Percentiles rank a stretch among this genome's conserved stretches.
Conservation (phyloP, 2,888 invertebrate genomes). For the Aspidapion aeneum region DNA sequence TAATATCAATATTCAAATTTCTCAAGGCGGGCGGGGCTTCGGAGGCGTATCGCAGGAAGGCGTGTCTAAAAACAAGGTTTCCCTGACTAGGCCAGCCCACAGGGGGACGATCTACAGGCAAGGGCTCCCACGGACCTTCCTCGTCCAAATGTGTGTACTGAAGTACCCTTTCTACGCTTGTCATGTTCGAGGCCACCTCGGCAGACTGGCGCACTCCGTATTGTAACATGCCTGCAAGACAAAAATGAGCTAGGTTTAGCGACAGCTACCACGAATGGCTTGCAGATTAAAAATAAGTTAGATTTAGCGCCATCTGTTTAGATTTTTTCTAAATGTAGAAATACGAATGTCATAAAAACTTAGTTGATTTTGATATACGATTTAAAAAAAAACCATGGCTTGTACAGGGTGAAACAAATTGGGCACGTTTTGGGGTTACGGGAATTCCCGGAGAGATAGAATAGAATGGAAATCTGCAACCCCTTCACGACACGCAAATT, state of each 20-base stretch:
- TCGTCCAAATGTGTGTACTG: slow-evolving; percentile 73
- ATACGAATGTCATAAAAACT: too few relatives aligned
- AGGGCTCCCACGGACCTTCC: slow-evolving; percentile 59
- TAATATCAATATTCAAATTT: slow-evolving; percentile 59
- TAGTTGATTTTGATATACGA: too few relatives aligned
- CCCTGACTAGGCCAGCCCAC: slow-evolving; percentile 63
- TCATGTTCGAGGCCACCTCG: slow-evolving; percentile 72
- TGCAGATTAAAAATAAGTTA: too few relatives aligned
- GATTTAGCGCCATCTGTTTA: too few relatives aligned
- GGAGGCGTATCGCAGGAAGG: slow-evolving; percentile 61
- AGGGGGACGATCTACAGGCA: slow-evolving; percentile 52
- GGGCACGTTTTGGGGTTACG: too few relatives aligned
- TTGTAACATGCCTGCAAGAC: slow-evolving; percentile 65
- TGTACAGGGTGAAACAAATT: too few relatives aligned
- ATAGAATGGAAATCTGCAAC: too few relatives aligned
- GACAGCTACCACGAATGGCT: too few relatives aligned
- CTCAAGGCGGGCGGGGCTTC: slow-evolving; percentile 65
- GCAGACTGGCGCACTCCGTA: slow-evolving; percentile 77
- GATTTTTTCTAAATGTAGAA: too few relatives aligned
- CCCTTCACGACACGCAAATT: too few relatives aligned
- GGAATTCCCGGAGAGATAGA: too few relatives aligned
- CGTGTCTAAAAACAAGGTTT: slow-evolving; percentile 56
- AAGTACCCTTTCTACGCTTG: slow-evolving; percentile 75
- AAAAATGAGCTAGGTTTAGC: background rate
- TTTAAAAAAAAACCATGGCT: too few relatives aligned